Evolutionary conservation across 2,113 vertebrate species (phyloP).

Genomic region (Coracopsis vasa): DNA sequence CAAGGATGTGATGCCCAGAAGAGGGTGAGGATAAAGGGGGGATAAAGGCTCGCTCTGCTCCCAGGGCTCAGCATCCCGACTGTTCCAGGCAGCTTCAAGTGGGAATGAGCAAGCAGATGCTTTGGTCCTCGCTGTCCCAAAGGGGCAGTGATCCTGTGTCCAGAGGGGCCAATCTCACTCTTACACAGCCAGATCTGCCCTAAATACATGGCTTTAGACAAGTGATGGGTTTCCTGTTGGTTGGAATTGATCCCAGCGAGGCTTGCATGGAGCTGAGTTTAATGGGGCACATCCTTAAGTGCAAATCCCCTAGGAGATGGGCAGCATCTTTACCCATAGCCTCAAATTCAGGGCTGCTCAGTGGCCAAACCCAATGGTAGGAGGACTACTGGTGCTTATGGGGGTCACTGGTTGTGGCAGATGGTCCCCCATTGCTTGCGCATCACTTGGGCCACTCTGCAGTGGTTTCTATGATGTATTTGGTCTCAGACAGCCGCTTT

Average conservation of each 20-base stretch:
- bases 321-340: neutral
- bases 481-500: neutral
- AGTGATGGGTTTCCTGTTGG: fast-evolving
- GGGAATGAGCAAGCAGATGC: fast-evolving
- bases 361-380: neutral
- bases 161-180: fast-evolving
- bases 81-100: fast-evolving
- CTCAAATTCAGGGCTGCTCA: fast-evolving
- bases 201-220: fast-evolving
- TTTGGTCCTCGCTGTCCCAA: neutral
- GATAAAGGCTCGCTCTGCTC: neutral
- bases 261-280: neutral
- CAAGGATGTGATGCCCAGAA: neutral
- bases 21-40: neutral
- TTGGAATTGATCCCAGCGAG: too few species aligned
- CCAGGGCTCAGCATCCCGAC: fast-evolving
- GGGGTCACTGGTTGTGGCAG: fast-evolving
- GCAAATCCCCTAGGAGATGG: neutral
- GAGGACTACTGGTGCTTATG: neutral
- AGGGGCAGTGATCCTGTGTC: neutral
- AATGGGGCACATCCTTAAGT: fast-evolving
- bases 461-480: neutral
- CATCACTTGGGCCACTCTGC: neutral
- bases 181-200: neutral
- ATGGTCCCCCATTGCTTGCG: fast-evolving